phyloP scores from a whole-genome alignment of 2,797 vertebrate genomes.

The Champsocephalus esox region DNA sequence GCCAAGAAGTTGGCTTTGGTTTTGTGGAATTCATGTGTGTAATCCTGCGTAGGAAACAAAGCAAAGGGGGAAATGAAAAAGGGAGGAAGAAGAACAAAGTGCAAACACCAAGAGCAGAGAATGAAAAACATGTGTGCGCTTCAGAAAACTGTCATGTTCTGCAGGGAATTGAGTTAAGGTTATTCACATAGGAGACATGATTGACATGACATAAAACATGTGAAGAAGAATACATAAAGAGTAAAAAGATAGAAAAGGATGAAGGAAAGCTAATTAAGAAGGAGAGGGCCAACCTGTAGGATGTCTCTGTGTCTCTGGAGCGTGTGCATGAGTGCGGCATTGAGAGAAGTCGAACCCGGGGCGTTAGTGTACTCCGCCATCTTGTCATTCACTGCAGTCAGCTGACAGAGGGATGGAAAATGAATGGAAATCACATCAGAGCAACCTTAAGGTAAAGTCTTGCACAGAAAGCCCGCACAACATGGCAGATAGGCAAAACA shows the following conservation, averaged over 20 bases:
- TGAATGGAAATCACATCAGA: not conserved
- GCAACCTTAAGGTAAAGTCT: not conserved
- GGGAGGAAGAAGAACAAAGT: not conserved
- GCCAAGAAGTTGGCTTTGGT: constrained; percentile 98
- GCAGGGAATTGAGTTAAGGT: not conserved
- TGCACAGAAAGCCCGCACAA: not conserved
- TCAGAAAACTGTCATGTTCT: not conserved
- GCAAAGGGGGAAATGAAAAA: not conserved
- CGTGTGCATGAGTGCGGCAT: constrained; percentile 96
- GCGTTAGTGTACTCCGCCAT: constrained; percentile 96
- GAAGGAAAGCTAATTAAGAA: too few species aligned
- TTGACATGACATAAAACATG: not conserved
- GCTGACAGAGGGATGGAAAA: constrained; percentile 75
- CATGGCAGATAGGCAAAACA: fast-evolving
- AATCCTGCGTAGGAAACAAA: constrained; percentile 87
- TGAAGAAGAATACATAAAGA: not conserved
- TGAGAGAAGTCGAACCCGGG: constrained; percentile 92
- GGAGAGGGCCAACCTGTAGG: constrained; percentile 87
- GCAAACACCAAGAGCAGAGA: not conserved
- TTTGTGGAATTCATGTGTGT: constrained; percentile 99
- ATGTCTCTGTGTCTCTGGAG: constrained; percentile 97
- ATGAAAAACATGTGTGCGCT: not conserved
- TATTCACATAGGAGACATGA: not conserved
- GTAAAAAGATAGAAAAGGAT: not conserved
- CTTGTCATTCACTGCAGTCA: constrained; percentile 96